Percentiles rank a stretch among this genome's conserved stretches.
phyloP scores from a whole-genome alignment of 2,113 vertebrate genomes.

The Axis porcinus region DNA sequence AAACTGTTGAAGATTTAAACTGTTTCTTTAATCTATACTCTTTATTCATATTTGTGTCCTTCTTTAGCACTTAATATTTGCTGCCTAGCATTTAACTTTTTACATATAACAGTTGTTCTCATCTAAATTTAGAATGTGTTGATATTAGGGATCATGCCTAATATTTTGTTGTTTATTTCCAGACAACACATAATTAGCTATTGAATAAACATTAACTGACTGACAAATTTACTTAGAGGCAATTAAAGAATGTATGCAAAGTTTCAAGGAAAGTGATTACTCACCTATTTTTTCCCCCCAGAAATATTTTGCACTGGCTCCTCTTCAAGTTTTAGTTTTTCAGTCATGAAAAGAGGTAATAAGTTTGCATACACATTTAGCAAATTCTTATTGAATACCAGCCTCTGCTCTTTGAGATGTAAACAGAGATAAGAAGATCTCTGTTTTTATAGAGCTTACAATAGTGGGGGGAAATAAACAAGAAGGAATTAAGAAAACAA shows the following conservation, averaged over 20 bases:
- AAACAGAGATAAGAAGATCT: background rate
- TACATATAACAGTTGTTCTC: background rate
- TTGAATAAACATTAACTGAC: background rate
- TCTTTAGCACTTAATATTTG: background rate
- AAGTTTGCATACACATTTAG: background rate
- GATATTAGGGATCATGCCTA: background rate
- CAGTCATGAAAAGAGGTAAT: background rate
- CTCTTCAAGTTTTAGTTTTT: slow-evolving; percentile 18
- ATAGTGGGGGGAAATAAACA: background rate
- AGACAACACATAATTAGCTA: background rate
- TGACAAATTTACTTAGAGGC: background rate
- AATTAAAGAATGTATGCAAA: background rate
- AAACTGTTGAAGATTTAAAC: background rate
- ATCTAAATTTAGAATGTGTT: background rate
- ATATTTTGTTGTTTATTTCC: background rate
- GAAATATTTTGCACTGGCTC: background rate
- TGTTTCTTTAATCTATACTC: background rate
- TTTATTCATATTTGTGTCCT: background rate
- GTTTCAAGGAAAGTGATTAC: background rate
- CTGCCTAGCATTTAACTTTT: background rate
- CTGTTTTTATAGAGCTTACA: background rate
- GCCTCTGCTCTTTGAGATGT: background rate
- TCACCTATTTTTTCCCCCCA: background rate
- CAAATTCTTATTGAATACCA: background rate
- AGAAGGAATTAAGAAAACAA: background rate